Evolutionary conservation across 2,113 vertebrate species (phyloP).

Genomic region (Furnarius figulus): DNA sequence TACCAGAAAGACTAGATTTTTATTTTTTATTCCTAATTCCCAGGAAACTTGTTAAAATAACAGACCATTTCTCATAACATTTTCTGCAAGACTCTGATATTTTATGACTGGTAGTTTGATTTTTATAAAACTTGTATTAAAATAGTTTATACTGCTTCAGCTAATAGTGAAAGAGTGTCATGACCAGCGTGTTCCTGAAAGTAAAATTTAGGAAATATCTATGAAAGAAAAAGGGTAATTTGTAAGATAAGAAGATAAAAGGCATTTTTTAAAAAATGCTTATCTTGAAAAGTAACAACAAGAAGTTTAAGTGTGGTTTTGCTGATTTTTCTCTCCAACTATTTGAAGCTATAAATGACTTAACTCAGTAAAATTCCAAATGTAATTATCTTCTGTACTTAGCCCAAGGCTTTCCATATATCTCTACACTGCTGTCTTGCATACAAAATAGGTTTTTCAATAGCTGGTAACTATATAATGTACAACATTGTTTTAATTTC

Average conservation of each 20-base stretch:
- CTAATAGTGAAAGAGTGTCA: conserved; percentile 50
- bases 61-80: conserved; percentile 49
- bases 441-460: conserved; percentile 95
- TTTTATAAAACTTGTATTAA: conserved; percentile 53
- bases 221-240: conserved; percentile 69
- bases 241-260: conserved; percentile 75
- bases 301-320: conserved; percentile 84
- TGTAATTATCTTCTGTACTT: conserved; percentile 99
- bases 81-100: conserved; percentile 45
- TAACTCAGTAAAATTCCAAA: conserved; percentile 99
- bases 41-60: conserved; percentile 48
- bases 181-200: conserved; percentile 57
- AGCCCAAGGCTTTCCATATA: conserved; percentile 95
- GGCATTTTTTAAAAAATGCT: conserved; percentile 63
- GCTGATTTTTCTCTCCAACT: conserved; percentile 87
- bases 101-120: conserved; percentile 57
- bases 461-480: conserved; percentile 91
- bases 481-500: conserved; percentile 90
- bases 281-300: conserved; percentile 80
- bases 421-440: conserved; percentile 90
- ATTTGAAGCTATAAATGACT: conserved; percentile 99
- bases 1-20: conserved; percentile 17
- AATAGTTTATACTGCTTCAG: conserved; percentile 41
- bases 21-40: background rate
- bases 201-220: conserved; percentile 69